phyloP scores from a whole-genome alignment of 2,888 invertebrate genomes.

The Scaptomyza caliginosa region DNA sequence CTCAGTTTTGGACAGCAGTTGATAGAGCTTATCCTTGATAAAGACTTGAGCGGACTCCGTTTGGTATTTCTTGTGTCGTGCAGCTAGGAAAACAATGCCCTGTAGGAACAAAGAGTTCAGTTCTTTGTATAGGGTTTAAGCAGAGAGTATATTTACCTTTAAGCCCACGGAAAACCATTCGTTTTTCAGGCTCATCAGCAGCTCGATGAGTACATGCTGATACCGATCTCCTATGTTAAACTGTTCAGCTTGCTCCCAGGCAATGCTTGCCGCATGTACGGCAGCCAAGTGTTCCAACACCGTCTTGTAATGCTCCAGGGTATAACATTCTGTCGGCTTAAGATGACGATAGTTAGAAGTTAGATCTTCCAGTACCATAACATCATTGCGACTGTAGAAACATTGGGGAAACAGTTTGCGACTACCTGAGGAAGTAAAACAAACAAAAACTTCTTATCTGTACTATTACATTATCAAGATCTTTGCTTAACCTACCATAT shows the following conservation, averaged over 20 bases:
- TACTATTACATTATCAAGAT: background rate
- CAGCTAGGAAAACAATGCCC: slow-evolving; percentile 73
- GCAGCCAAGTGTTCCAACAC: slow-evolving; percentile 69
- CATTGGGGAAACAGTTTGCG: slow-evolving; percentile 69
- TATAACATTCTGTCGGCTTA: slow-evolving; percentile 39
- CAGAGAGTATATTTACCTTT: slow-evolving; percentile 52
- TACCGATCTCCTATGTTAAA: slow-evolving; percentile 67
- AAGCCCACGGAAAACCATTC: slow-evolving; percentile 74
- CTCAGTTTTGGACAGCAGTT: slow-evolving; percentile 59
- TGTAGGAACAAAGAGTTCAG: slow-evolving; percentile 17
- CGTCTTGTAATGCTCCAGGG: slow-evolving; percentile 57
- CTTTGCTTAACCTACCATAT: slow-evolving; percentile 62
- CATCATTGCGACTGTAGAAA: slow-evolving; percentile 68
- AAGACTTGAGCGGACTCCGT: slow-evolving; percentile 54
- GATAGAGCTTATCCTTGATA: slow-evolving; percentile 64
- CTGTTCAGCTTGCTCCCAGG: slow-evolving; percentile 70
- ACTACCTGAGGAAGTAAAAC: slow-evolving; percentile 34
- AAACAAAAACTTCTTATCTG: too few species aligned
- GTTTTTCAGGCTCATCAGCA: slow-evolving; percentile 62
- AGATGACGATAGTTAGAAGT: slow-evolving; percentile 60
- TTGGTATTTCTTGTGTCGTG: slow-evolving; percentile 73
- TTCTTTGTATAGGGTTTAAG: too few species aligned
- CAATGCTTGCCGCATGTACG: slow-evolving; percentile 76
- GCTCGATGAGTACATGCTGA: slow-evolving; percentile 56
- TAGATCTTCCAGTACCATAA: slow-evolving; percentile 79